Conservation (phyloP, 2,113 vertebrate species). For the Cyprinodon variegatus region DNA sequence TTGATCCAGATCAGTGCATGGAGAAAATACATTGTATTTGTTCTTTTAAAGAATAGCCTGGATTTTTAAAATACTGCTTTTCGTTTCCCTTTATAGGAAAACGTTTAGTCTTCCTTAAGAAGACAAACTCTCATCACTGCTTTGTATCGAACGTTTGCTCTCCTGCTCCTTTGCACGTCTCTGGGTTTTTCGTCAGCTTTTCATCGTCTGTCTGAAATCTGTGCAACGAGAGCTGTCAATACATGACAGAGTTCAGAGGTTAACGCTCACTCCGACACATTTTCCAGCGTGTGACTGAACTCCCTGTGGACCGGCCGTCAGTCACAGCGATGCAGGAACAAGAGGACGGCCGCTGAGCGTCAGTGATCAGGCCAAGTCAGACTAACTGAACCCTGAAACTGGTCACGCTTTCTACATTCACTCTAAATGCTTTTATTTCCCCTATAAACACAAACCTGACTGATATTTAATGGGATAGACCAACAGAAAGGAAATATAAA, state of each 20-base stretch:
- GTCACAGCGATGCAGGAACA: slow-evolving; percentile 1
- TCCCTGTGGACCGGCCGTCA: slow-evolving; percentile 35
- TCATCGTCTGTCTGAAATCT: neutral
- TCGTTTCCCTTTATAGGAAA: neutral
- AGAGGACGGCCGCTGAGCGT: neutral
- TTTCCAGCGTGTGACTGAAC: slow-evolving; percentile 12
- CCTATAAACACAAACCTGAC: neutral
- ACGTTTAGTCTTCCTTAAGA: neutral
- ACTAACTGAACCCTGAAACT: neutral
- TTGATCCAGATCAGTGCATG: no score
- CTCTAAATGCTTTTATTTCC: neutral
- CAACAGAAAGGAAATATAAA: no score
- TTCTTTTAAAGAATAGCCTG: no score
- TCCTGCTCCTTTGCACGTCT: neutral
- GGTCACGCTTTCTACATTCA: neutral
- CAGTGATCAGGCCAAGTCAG: neutral
- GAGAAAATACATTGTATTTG: no score
- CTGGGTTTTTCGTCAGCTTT: slow-evolving; percentile 21
- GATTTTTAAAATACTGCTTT: neutral
- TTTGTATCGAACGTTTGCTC: no score
- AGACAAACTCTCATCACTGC: neutral
- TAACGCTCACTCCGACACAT: slow-evolving; percentile 2
- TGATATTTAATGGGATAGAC: neutral
- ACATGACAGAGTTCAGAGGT: slow-evolving; percentile 38
- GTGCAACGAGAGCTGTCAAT: slow-evolving; percentile 17